Evolutionary conservation across 2,113 vertebrate species (phyloP), one percentile per base, ranked within the genome.

Genomic region (Abramis brama): DNA sequence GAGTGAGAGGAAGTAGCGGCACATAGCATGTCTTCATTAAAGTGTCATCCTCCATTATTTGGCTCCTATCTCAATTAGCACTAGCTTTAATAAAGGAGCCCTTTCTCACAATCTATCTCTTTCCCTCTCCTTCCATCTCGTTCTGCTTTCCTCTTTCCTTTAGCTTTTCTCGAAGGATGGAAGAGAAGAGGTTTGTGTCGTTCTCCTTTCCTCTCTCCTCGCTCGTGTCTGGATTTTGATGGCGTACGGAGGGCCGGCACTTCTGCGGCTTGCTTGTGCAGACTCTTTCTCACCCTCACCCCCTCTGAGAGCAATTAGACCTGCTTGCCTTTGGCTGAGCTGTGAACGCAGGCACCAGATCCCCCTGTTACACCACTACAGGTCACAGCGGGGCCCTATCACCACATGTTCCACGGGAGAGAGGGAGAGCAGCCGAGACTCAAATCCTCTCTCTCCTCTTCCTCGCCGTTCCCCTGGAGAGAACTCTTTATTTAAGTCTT

Each of bases 31-130:
- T 95, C 94, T 95, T 95, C 94, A 95, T 95, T 95, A 95, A 95
- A 95, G 92, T 96, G 95, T 95, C 95, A 95, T 93, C 93, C 92
- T 93, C 93, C 90, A 95, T 96, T 96, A 96, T 94, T 95, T 94
- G 92, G 86, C 89, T 94, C 92, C 94, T 94, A 94, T 95, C 94
- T 95, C 94, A 96, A 95, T 94, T 95, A 95, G 94, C 92, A 94
- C 92, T 92, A 92, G 92, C 92, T 95, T 95, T 95, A 96, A 95
- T 95, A 95, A 94, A 95, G 91, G 92, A 80, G 90, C 89, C 90
- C 90, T 89, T 91, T 88, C 91, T 87, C 45, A 80, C 82, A 92
- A 89, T 86, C 86, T 75, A 68, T 45, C 86, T 81, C 86, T 87
- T 73, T 89, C 82, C 77, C 79, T 82, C 77, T 52, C 81, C 70